Conservation (phyloP, 2,113 vertebrate species). For the Macquaria ambigua region DNA sequence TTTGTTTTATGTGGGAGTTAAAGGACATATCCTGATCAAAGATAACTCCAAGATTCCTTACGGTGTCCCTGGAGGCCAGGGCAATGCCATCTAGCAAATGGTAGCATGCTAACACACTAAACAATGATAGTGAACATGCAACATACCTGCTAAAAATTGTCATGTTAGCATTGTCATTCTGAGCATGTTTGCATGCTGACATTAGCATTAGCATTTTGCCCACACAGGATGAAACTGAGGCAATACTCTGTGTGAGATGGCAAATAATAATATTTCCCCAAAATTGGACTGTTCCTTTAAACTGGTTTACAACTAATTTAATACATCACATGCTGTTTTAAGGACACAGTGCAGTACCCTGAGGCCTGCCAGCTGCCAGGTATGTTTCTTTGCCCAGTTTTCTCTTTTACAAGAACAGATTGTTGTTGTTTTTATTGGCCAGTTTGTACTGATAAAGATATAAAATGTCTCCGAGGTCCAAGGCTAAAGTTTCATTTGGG, state of each 20-base stretch:
- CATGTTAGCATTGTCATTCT: too few relatives aligned
- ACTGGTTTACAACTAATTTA: not conserved
- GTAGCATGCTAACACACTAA: too few relatives aligned
- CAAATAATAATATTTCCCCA: not conserved
- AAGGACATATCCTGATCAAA: too few relatives aligned
- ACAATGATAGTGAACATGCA: too few relatives aligned
- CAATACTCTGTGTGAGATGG: not conserved
- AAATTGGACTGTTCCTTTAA: not conserved
- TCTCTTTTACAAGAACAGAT: not conserved
- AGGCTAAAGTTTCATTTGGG: slow-evolving; percentile 6
- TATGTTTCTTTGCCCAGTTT: slow-evolving; percentile 1
- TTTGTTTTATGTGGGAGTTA: too few relatives aligned
- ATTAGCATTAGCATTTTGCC: not conserved
- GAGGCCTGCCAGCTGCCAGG: slow-evolving; percentile 18
- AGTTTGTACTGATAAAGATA: not conserved
- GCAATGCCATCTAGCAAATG: too few relatives aligned
- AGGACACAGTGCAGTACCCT: not conserved
- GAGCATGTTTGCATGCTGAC: too few relatives aligned
- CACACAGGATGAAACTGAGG: not conserved
- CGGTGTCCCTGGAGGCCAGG: too few relatives aligned
- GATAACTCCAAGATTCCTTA: too few relatives aligned
- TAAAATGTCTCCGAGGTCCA: slow-evolving; percentile 1
- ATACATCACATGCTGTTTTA: slow-evolving; percentile 1
- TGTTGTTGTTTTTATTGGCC: slow-evolving; percentile 17
- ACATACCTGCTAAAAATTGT: too few relatives aligned